Conservation (phyloP, 2,113 vertebrate genomes). For the Haplotaxodon microlepis region DNA sequence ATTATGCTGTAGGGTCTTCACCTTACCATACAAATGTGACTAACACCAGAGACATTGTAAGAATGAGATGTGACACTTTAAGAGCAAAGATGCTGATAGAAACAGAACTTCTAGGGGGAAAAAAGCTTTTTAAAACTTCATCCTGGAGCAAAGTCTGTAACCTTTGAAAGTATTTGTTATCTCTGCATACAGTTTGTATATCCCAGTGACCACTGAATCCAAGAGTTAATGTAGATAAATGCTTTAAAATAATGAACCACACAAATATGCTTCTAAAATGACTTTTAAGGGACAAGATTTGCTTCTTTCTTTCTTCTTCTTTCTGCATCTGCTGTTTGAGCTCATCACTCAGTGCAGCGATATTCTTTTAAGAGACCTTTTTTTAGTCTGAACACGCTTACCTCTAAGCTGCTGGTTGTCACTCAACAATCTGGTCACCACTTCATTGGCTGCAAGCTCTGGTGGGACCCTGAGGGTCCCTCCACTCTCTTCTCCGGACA, state of each 20-base stretch:
- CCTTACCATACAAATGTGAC: not conserved
- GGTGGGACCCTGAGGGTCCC: conserved; percentile 70
- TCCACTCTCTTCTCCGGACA: conserved; percentile 67
- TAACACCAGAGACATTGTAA: not conserved
- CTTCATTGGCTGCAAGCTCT: conserved; percentile 73
- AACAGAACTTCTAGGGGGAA: not conserved
- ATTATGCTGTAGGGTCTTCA: not conserved
- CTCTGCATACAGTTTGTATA: not conserved
- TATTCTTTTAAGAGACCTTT: not conserved
- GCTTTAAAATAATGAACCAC: not conserved
- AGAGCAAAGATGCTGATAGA: not conserved
- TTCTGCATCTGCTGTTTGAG: not conserved
- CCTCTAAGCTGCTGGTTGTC: conserved; percentile 81
- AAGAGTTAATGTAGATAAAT: not conserved
- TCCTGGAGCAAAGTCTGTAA: not conserved
- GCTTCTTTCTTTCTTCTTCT: not conserved
- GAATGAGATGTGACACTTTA: not conserved
- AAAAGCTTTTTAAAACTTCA: not conserved
- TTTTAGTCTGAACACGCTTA: not conserved
- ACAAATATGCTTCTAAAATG: not conserved
- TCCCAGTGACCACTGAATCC: not conserved
- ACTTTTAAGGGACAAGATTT: not conserved
- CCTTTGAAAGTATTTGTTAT: not conserved
- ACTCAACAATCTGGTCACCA: conserved; percentile 66
- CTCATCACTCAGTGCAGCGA: not conserved